phyloP scores from a whole-genome alignment of 2,888 invertebrate genomes.

The Orthosia cruda region DNA sequence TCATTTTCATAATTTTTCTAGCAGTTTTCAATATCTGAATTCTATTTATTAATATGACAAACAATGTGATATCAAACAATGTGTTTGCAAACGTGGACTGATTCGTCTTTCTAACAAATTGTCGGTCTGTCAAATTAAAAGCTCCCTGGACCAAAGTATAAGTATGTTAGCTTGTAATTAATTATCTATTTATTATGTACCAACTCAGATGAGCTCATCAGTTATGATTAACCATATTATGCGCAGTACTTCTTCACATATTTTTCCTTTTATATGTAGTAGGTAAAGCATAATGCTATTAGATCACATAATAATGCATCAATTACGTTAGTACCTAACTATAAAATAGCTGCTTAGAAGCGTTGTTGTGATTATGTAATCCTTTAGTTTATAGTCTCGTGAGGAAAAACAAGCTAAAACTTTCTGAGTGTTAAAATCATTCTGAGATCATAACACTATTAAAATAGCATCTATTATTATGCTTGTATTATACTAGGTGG shows the following conservation, averaged over 20 bases:
- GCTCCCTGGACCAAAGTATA: no score
- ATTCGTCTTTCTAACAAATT: no score
- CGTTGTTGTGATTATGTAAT: constrained; percentile 17
- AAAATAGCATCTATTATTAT: not conserved
- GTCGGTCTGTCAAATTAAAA: no score
- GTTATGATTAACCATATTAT: not conserved
- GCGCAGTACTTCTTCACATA: constrained; percentile 1
- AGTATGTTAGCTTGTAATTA: no score
- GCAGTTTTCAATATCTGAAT: no score
- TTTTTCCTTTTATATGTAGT: constrained; percentile 13
- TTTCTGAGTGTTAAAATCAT: not conserved
- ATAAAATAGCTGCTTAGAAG: not conserved
- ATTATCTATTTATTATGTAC: not conserved
- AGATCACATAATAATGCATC: not conserved
- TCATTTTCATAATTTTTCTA: not conserved
- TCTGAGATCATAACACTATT: constrained; percentile 12
- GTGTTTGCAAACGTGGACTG: no score
- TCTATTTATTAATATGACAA: no score
- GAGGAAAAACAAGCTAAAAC: constrained; percentile 33
- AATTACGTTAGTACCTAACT: not conserved
- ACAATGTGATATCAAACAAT: no score
- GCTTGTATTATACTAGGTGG: not conserved
- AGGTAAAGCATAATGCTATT: not conserved
- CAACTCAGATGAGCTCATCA: not conserved
- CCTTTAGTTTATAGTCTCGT: not conserved